These are phyloP conservation scores for Miichthys miiuy DNA, from an alignment of 2,797 vertebrate species.

Conservation along the genomic window DNA sequence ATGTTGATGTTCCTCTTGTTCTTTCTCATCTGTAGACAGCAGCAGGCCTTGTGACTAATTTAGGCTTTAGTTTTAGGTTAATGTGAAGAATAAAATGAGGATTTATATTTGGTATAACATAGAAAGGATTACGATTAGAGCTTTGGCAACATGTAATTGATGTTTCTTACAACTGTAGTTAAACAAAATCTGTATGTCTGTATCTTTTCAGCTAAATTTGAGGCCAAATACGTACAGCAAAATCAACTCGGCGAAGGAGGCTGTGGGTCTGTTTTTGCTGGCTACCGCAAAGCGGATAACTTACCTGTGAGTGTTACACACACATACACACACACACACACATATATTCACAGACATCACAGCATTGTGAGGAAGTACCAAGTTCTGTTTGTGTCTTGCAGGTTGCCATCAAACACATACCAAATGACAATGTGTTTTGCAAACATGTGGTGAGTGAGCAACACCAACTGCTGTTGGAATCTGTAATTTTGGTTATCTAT, in stretches of 20 bases:
- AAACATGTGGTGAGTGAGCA: background rate
- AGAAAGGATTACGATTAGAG: too few species aligned
- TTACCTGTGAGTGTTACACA: background rate
- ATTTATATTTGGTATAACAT: too few species aligned
- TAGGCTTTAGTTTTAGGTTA: too few species aligned
- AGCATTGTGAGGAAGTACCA: background rate
- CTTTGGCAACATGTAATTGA: background rate
- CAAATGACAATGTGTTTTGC: fast-evolving
- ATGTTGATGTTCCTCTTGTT: too few species aligned
- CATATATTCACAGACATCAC: background rate
- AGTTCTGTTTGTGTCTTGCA: too few species aligned
- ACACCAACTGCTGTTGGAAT: too few species aligned
- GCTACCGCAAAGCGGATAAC: background rate
- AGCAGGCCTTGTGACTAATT: too few species aligned
- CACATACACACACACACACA: background rate
- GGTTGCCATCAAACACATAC: too few species aligned
- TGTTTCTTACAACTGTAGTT: background rate
- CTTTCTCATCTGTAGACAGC: too few species aligned
- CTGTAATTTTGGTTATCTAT: too few species aligned
- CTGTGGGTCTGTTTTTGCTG: conserved; percentile 37
- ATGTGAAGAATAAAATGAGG: too few species aligned
- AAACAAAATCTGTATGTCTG: background rate
- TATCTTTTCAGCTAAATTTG: background rate
- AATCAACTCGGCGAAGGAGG: conserved; percentile 7
- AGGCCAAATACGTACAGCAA: background rate